Percentiles rank a stretch among this genome's conserved stretches.
These are phyloP conservation scores for Characodon lateralis DNA, from an alignment of 2,797 vertebrate genomes.

Conservation along the genomic window DNA sequence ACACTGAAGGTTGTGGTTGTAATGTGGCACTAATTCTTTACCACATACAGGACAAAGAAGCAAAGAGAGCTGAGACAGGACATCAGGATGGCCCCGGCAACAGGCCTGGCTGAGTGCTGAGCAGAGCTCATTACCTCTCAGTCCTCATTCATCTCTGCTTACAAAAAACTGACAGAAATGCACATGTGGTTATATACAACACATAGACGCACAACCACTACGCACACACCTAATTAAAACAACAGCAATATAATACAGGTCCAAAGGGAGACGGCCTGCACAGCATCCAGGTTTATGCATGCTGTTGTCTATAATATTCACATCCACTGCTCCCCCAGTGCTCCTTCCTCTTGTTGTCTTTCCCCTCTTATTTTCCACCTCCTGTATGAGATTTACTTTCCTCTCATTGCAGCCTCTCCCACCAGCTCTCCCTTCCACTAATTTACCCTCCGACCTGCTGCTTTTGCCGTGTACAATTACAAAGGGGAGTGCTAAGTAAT, in stretches of 20 bases:
- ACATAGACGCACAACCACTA: constrained; percentile 16
- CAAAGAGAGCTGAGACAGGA: constrained; percentile 39
- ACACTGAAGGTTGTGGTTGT: background rate
- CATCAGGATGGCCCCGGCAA: constrained; percentile 22
- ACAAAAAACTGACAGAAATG: constrained; percentile 69
- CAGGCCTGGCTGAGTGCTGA: background rate
- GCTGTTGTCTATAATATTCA: constrained; percentile 68
- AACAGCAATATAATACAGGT: constrained; percentile 56
- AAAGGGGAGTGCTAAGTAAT: constrained; percentile 88
- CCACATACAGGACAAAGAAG: constrained; percentile 27
- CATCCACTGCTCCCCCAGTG: constrained; percentile 48
- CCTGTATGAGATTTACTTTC: constrained; percentile 63
- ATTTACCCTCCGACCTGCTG: constrained; percentile 84
- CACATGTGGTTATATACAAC: constrained; percentile 31
- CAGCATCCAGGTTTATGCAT: constrained; percentile 69
- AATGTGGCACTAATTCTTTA: background rate
- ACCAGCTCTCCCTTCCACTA: constrained; percentile 75
- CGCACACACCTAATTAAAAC: constrained; percentile 70
- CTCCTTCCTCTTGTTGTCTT: constrained; percentile 38
- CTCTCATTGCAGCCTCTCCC: constrained; percentile 43
- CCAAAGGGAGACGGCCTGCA: constrained; percentile 61
- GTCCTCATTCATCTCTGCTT: constrained; percentile 68
- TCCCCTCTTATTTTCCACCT: constrained; percentile 53
- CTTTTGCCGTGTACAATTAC: constrained; percentile 87
- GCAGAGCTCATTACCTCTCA: constrained; percentile 55